Percentiles rank a stretch among this genome's conserved stretches.
These are phyloP conservation scores for Tachyglossus aculeatus DNA, from an alignment of 2,797 vertebrate genomes.

Conservation along the genomic window DNA sequence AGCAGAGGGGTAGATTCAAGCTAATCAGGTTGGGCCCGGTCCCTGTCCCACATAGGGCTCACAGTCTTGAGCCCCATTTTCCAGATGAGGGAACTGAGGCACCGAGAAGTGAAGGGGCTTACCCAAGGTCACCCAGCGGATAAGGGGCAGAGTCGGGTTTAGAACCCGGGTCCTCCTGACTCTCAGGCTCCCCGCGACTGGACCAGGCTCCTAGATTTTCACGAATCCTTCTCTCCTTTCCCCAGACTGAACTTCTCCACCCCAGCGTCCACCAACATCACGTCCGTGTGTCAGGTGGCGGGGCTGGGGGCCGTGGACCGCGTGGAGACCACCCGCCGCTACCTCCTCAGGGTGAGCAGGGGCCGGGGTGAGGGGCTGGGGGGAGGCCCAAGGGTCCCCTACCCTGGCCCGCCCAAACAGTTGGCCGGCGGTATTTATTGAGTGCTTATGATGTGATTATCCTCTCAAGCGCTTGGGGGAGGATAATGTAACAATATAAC, in stretches of 20 bases:
- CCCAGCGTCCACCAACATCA: conserved; percentile 87
- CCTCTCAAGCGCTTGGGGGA: no score
- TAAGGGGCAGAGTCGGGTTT: no score
- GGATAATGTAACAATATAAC: no score
- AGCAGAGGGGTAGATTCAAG: no score
- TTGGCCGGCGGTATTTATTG: background rate
- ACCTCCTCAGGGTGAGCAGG: conserved; percentile 81
- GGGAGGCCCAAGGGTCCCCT: background rate
- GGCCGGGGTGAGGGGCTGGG: fast-evolving
- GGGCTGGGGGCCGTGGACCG: conserved; percentile 79
- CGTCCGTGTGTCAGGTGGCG: conserved; percentile 85
- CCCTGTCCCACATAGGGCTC: no score
- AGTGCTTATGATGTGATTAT: no score
- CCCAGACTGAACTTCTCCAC: conserved; percentile 90
- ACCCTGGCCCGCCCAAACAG: background rate
- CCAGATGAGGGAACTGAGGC: no score
- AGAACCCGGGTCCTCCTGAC: no score
- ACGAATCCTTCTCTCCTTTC: background rate
- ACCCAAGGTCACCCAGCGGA: no score
- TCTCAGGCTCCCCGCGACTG: background rate
- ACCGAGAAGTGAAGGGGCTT: no score
- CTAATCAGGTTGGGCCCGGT: no score
- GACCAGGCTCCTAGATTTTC: background rate
- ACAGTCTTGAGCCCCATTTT: no score
- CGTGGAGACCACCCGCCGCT: conserved; percentile 84